These are phyloP conservation scores for Drosophila nannoptera DNA, from an alignment of 1,140 invertebrate genomes.

Conservation along the genomic window DNA sequence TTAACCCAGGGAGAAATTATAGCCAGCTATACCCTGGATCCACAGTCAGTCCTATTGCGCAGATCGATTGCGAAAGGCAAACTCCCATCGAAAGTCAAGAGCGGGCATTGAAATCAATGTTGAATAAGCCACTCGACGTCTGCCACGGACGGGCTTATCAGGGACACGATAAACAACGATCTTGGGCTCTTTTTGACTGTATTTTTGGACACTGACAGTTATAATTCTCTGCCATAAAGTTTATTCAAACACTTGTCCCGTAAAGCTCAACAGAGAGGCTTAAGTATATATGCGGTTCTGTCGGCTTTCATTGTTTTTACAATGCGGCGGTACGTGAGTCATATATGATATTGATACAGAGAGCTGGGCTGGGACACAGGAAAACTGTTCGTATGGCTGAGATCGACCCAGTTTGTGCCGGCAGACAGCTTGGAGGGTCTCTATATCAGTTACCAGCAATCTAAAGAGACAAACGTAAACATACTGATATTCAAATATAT, in stretches of 20 bases:
- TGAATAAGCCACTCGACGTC: not conserved
- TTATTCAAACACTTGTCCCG: conserved; percentile 26
- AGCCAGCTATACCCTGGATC: too few species aligned
- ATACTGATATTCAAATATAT: not conserved
- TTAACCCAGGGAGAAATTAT: not conserved
- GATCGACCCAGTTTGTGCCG: conserved; percentile 56
- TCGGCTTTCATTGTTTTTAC: not conserved
- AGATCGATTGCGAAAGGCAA: not conserved
- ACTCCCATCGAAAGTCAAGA: not conserved
- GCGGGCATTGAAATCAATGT: conserved; percentile 1
- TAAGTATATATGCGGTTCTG: conserved; percentile 2
- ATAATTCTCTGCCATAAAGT: conserved; percentile 21
- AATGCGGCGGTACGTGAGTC: conserved; percentile 18
- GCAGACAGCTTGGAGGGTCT: conserved; percentile 51
- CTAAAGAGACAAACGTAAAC: conserved; percentile 1
- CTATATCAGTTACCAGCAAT: conserved; percentile 27
- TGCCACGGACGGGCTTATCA: conserved; percentile 4
- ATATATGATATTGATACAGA: conserved; percentile 20
- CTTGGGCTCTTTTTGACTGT: not conserved
- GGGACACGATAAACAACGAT: conserved; percentile 16
- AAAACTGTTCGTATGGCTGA: conserved; percentile 20
- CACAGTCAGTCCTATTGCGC: not conserved
- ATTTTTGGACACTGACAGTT: not conserved
- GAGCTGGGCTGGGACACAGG: not conserved
- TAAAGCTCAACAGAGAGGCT: not conserved